Evolutionary conservation across 2,113 vertebrate genomes (phyloP).

Genomic region (Oenanthe oenanthe): DNA sequence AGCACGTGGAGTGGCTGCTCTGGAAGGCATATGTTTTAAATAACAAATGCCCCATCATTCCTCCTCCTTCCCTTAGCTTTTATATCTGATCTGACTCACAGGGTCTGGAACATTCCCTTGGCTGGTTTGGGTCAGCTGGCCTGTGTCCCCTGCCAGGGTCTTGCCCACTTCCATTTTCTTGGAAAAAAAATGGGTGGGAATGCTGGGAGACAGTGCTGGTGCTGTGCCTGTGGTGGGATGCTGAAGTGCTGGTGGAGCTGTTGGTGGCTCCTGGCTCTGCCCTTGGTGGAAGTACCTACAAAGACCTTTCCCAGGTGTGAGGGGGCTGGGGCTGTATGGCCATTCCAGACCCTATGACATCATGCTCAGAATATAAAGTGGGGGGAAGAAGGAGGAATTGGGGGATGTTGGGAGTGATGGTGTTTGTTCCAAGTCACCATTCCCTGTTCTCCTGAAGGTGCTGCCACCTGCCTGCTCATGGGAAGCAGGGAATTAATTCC

Average conservation of each 20-base stretch:
- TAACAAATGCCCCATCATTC: background rate
- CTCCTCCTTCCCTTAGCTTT: background rate
- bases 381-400: background rate
- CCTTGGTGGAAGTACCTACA: background rate
- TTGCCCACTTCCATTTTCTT: accelerated
- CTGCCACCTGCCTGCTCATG: background rate
- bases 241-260: background rate
- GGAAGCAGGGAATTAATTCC: background rate
- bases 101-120: background rate
- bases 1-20: background rate
- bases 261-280: background rate
- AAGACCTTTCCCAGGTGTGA: background rate
- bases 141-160: background rate
- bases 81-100: background rate
- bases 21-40: background rate
- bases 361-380: background rate
- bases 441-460: background rate
- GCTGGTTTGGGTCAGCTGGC: background rate
- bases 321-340: accelerated
- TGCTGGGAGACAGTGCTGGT: background rate
- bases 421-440: background rate
- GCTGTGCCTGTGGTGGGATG: background rate
- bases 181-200: background rate
- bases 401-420: background rate
- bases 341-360: background rate